These are phyloP conservation scores for Acanthochromis polyacanthus DNA, from an alignment of 2,113 vertebrate species.

Conservation along the genomic window DNA sequence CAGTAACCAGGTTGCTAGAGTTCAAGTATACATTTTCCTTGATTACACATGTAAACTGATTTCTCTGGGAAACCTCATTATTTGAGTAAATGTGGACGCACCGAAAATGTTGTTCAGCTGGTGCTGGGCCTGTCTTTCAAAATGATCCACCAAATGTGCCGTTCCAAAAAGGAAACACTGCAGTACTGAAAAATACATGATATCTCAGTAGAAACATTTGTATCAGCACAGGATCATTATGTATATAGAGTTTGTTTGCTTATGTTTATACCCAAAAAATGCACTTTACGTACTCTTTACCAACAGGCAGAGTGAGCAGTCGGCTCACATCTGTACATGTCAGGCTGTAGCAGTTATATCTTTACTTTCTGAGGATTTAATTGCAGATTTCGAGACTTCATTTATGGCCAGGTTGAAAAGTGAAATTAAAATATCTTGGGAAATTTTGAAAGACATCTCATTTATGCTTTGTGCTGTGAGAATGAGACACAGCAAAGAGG, in stretches of 20 bases:
- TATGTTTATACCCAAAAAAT: not conserved
- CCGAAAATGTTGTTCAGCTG: slow-evolving; percentile 10
- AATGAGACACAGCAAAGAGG: slow-evolving; percentile 28
- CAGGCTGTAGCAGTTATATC: slow-evolving; percentile 3
- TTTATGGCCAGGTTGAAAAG: slow-evolving; percentile 14
- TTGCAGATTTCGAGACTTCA: slow-evolving; percentile 15
- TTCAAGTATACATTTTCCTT: not conserved
- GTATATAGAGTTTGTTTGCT: not conserved
- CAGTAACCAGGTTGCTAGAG: not conserved
- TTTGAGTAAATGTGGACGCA: slow-evolving; percentile 2
- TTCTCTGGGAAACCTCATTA: not conserved
- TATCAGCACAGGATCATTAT: not conserved
- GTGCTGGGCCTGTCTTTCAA: not conserved
- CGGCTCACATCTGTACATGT: not conserved
- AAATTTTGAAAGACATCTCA: slow-evolving; percentile 46
- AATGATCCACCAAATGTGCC: not conserved
- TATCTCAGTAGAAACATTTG: not conserved
- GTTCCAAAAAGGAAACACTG: not conserved
- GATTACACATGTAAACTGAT: not conserved
- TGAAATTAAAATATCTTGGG: slow-evolving; percentile 45
- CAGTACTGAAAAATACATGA: not conserved
- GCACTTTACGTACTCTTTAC: not conserved
- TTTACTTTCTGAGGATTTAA: slow-evolving; percentile 9
- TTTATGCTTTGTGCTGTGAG: slow-evolving; percentile 36
- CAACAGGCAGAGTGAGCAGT: not conserved